Percentiles rank a stretch among this genome's conserved stretches.
Conservation (phyloP, 2,888 invertebrate genomes). For the Agonopterix heracliana region DNA sequence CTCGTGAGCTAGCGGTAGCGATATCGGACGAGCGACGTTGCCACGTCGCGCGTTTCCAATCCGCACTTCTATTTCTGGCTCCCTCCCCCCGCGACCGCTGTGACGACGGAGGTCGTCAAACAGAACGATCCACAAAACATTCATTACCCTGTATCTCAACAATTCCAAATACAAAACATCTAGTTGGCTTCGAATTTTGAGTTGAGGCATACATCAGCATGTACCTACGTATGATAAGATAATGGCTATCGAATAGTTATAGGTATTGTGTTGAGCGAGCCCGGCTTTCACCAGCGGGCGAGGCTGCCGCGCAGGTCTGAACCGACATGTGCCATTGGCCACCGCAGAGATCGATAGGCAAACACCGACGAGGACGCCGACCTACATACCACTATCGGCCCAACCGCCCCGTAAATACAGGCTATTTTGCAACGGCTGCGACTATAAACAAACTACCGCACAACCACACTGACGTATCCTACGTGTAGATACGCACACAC, state of each 20-base stretch:
- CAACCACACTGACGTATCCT: slow-evolving; percentile 59
- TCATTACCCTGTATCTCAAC: slow-evolving; percentile 42
- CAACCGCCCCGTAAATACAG: slow-evolving; percentile 49
- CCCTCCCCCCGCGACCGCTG: slow-evolving; percentile 42
- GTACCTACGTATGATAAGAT: slow-evolving; percentile 46
- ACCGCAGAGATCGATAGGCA: slow-evolving; percentile 79
- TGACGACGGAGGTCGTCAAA: slow-evolving; percentile 57
- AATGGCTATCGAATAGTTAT: slow-evolving; percentile 37
- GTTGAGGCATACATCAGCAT: background rate
- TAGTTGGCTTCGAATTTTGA: slow-evolving; percentile 34
- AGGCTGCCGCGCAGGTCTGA: slow-evolving; percentile 70
- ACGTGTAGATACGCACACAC: slow-evolving; percentile 49
- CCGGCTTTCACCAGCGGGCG: slow-evolving; percentile 18
- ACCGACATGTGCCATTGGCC: slow-evolving; percentile 79
- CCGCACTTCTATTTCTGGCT: slow-evolving; percentile 70
- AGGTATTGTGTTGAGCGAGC: slow-evolving; percentile 19
- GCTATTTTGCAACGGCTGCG: slow-evolving; percentile 48
- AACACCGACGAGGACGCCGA: slow-evolving; percentile 75
- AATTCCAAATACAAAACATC: slow-evolving; percentile 46
- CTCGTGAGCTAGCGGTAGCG: slow-evolving; percentile 14
- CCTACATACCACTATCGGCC: slow-evolving; percentile 62
- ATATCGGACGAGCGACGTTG: slow-evolving; percentile 63
- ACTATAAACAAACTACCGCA: slow-evolving; percentile 78
- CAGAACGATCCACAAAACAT: slow-evolving; percentile 61
- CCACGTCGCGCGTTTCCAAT: slow-evolving; percentile 67